These are phyloP conservation scores for Glyptemys insculpta DNA, from an alignment of 2,797 vertebrate species.

Conservation along the genomic window DNA sequence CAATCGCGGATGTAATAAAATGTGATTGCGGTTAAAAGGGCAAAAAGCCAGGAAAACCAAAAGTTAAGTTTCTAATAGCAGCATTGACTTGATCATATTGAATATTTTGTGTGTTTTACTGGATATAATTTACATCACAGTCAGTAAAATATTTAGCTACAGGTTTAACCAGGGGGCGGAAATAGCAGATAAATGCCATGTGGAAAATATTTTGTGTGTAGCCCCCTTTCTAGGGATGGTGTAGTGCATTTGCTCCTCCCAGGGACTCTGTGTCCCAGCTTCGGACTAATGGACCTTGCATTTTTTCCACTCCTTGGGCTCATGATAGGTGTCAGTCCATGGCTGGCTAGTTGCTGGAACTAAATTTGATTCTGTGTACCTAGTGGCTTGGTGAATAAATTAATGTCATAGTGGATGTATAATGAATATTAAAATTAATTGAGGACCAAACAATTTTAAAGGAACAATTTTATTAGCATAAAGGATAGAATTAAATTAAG, in stretches of 20 bases:
- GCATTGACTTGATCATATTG: not conserved
- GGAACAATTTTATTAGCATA: not conserved
- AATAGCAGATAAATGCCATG: not conserved
- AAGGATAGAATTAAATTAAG: not conserved
- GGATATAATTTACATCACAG: not conserved
- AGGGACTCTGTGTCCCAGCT: not conserved
- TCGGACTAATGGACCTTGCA: not conserved
- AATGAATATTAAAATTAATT: not conserved
- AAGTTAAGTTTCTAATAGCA: not conserved
- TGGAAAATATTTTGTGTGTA: not conserved
- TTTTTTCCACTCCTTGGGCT: not conserved
- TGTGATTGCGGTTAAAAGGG: conserved; percentile 10
- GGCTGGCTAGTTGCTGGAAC: not conserved
- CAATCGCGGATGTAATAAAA: not conserved
- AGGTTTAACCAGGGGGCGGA: not conserved
- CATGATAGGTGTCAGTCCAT: not conserved
- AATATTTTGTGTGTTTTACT: not conserved
- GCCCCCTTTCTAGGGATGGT: not conserved
- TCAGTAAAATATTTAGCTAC: not conserved
- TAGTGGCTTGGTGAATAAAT: not conserved
- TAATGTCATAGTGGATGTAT: not conserved
- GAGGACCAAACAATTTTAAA: not conserved
- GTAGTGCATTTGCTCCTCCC: not conserved
- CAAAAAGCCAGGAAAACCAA: not conserved
- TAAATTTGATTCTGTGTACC: not conserved